These are phyloP conservation scores for Tortricodes alternella DNA, from an alignment of 2,888 invertebrate species.

Conservation along the genomic window DNA sequence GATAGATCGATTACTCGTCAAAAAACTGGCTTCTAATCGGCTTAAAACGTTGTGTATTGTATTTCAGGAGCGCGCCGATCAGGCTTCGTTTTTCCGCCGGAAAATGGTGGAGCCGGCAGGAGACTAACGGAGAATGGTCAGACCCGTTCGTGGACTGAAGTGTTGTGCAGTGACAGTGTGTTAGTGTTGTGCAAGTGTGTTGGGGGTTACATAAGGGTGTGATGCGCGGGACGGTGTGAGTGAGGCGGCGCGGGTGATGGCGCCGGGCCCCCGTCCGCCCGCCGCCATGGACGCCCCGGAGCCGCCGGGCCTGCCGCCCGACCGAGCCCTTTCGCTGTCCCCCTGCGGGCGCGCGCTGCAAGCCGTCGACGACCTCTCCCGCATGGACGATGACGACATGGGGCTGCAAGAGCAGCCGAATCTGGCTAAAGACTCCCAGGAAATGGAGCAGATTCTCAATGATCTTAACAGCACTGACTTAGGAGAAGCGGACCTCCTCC, in stretches of 20 bases:
- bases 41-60: conserved; percentile 65
- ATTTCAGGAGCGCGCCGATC: conserved; percentile 75
- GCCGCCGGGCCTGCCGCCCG: conserved; percentile 54
- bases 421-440: conserved; percentile 82
- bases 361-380: conserved; percentile 79
- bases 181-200: conserved; percentile 50
- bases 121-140: conserved; percentile 56
- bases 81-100: conserved; percentile 50
- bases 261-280: conserved; percentile 94
- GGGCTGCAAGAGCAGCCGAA: conserved; percentile 81
- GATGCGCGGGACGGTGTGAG: conserved; percentile 69
- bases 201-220: conserved; percentile 70
- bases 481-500: conserved; percentile 86
- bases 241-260: conserved; percentile 89
- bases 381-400: conserved; percentile 84
- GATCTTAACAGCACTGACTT: conserved; percentile 83
- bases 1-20: conserved; percentile 47
- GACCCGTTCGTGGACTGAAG: conserved; percentile 51
- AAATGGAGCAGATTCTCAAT: conserved; percentile 86
- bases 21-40: conserved; percentile 66
- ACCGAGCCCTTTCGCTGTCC: conserved; percentile 49
- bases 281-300: conserved; percentile 60
- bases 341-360: conserved; percentile 71
- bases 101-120: conserved; percentile 69
- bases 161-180: conserved; percentile 56